Percentiles rank a stretch among this genome's conserved stretches.
Conservation (phyloP, 2,888 invertebrate genomes). For the Ornithoptera priamus region DNA sequence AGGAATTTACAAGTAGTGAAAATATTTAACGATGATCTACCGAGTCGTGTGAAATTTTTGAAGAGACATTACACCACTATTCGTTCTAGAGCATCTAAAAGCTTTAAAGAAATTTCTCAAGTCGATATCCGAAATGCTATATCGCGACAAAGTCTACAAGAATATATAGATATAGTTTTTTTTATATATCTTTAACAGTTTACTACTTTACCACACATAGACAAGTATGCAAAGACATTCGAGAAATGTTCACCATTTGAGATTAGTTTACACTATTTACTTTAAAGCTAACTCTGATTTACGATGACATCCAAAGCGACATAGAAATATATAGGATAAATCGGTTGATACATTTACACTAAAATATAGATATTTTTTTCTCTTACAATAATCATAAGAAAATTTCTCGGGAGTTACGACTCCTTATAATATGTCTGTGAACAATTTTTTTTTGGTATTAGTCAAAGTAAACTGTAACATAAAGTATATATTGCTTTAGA, state of each 20-base stretch:
- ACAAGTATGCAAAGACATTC: slow-evolving; percentile 21
- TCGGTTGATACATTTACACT: slow-evolving; percentile 61
- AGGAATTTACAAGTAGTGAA: too few species aligned
- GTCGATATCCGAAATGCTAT: slow-evolving; percentile 11
- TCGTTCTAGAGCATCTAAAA: slow-evolving; percentile 2
- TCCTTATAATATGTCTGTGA: slow-evolving; percentile 42
- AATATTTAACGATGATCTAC: too few species aligned
- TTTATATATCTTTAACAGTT: slow-evolving; percentile 20
- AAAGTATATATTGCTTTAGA: too few species aligned
- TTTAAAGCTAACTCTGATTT: slow-evolving; percentile 44
- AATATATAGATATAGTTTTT: slow-evolving; percentile 15
- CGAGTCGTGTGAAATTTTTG: too few species aligned
- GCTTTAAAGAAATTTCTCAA: slow-evolving; percentile 1
- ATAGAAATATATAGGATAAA: slow-evolving; percentile 67
- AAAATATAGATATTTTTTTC: slow-evolving; percentile 63
- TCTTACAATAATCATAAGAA: slow-evolving; percentile 78
- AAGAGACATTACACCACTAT: not conserved
- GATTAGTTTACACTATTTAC: slow-evolving; percentile 28
- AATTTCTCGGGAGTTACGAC: slow-evolving; percentile 55
- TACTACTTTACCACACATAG: slow-evolving; percentile 26
- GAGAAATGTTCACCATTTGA: slow-evolving; percentile 22
- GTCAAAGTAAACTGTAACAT: too few species aligned
- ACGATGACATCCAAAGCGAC: slow-evolving; percentile 72
- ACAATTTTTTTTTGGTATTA: slow-evolving; percentile 32
- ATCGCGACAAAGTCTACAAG: slow-evolving; percentile 14